Conservation (phyloP, 2,797 vertebrate species). For the Neosilurus mollespiculum region DNA sequence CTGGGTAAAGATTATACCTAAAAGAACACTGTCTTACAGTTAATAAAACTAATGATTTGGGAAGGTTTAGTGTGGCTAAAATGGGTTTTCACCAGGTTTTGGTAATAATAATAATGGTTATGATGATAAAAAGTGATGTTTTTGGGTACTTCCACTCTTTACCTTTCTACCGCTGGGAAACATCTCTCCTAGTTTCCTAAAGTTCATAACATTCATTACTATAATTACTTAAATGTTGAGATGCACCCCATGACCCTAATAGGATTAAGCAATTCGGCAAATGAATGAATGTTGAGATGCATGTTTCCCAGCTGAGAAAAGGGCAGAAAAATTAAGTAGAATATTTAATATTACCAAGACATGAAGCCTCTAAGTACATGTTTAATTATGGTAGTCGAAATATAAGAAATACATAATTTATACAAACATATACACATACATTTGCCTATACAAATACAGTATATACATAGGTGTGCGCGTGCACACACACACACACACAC, state of each 20-base stretch:
- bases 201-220: not conserved
- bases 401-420: no score
- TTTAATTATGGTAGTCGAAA: not conserved
- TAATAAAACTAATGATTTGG: not conserved
- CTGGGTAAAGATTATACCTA: not conserved
- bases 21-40: not conserved
- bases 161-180: not conserved
- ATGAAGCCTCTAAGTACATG: not conserved
- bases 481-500: no score
- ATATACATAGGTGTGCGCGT: no score
- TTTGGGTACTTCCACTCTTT: not conserved
- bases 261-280: no score
- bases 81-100: not conserved
- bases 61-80: not conserved
- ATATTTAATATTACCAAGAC: not conserved
- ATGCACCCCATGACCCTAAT: no score
- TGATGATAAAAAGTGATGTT: not conserved
- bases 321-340: not conserved
- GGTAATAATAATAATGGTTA: not conserved
- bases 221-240: not conserved
- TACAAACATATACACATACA: conserved; percentile 9
- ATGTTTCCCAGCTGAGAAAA: not conserved
- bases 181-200: no score
- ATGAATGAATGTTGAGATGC: no score
- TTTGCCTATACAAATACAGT: no score